phyloP scores from a whole-genome alignment of 2,113 vertebrate species.

The Chauna torquata region DNA sequence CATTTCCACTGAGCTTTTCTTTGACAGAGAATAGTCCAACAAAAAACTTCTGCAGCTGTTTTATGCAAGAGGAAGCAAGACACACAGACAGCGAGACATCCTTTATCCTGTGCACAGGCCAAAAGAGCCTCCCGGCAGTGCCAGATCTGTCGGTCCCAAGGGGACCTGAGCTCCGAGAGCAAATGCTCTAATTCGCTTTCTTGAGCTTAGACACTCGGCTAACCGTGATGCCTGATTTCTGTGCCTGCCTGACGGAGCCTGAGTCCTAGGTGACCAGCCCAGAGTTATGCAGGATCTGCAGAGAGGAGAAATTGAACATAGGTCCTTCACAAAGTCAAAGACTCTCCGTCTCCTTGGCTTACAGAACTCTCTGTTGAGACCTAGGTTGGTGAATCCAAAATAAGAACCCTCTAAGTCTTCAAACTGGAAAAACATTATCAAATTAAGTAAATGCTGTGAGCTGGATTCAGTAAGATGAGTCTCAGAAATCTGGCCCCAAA shows the following conservation, averaged over 20 bases:
- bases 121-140: fast-evolving
- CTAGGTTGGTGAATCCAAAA: not conserved
- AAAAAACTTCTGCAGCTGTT: not conserved
- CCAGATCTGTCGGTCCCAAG: not conserved
- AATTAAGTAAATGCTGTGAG: not conserved
- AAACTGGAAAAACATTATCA: not conserved
- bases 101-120: fast-evolving
- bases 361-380: not conserved
- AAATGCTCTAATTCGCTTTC: not conserved
- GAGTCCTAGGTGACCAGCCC: not conserved
- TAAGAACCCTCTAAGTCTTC: not conserved
- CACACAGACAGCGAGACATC: not conserved
- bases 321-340: not conserved
- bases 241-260: not conserved
- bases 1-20: not conserved
- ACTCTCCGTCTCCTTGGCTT: not conserved
- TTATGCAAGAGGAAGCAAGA: not conserved
- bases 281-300: too few species aligned
- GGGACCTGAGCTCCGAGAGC: not conserved
- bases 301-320: not conserved
- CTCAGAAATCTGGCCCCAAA: not conserved
- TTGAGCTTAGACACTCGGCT: not conserved
- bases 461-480: not conserved
- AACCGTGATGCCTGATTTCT: not conserved
- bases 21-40: not conserved